These are phyloP conservation scores for Mythimna lalbum DNA, from an alignment of 2,888 invertebrate genomes.

Conservation along the genomic window DNA sequence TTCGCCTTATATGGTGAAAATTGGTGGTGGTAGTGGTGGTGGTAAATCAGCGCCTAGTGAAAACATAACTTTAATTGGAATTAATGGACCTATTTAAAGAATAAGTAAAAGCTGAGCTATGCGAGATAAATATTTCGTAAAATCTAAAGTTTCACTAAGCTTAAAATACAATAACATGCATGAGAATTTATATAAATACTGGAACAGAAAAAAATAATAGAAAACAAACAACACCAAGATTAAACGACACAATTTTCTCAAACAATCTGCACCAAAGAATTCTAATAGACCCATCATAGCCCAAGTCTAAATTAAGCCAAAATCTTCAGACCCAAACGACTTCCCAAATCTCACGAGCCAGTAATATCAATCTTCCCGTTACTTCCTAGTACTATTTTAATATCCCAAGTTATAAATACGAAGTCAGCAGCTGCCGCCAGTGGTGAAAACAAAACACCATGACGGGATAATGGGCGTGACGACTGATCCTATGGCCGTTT, in stretches of 20 bases:
- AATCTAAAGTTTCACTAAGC: too few species aligned
- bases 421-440: slow-evolving; percentile 67
- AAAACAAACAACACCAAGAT: neutral
- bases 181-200: too few species aligned
- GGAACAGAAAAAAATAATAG: neutral
- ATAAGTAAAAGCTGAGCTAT: too few species aligned
- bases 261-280: slow-evolving; percentile 3
- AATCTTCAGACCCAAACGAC: slow-evolving; percentile 6
- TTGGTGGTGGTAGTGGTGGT: too few species aligned
- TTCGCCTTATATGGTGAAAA: too few species aligned
- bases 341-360: slow-evolving; percentile 31
- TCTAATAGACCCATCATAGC: slow-evolving; percentile 4
- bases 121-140: too few species aligned
- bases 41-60: too few species aligned
- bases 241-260: slow-evolving; percentile 1
- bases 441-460: slow-evolving; percentile 69
- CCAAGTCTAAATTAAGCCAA: slow-evolving; percentile 18
- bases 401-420: slow-evolving; percentile 60
- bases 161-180: neutral
- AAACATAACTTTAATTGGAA: too few species aligned
- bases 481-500: slow-evolving; percentile 60
- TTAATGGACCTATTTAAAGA: too few species aligned
- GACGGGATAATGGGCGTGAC: slow-evolving; percentile 69
- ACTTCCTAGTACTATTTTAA: slow-evolving; percentile 71
- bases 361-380: slow-evolving; percentile 44